Conservation (phyloP, 2,888 invertebrate species). For the Arge pagana region DNA sequence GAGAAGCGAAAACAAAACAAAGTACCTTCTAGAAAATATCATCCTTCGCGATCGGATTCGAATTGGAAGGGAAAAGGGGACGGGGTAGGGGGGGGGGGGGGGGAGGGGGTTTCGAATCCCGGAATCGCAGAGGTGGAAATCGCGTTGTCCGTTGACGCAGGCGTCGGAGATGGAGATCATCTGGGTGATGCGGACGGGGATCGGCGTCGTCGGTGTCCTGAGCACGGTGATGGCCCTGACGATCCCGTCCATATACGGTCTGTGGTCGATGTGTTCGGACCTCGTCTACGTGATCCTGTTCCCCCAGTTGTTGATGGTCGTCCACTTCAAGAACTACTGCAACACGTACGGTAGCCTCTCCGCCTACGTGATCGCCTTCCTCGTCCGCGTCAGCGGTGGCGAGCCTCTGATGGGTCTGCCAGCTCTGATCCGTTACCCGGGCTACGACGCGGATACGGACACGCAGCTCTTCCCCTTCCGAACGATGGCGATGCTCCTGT, state of each 20-base stretch:
- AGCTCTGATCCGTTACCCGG: slow-evolving; percentile 85
- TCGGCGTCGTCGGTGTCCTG: slow-evolving; percentile 88
- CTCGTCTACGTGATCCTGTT: slow-evolving; percentile 98
- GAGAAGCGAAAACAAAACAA: too few relatives aligned
- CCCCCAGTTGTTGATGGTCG: slow-evolving; percentile 96
- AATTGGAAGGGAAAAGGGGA: background rate
- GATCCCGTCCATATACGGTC: slow-evolving; percentile 95
- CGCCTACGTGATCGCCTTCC: slow-evolving; percentile 83
- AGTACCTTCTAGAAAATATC: too few relatives aligned
- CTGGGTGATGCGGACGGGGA: slow-evolving; percentile 92
- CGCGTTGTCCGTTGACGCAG: slow-evolving; percentile 51
- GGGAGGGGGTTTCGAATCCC: background rate
- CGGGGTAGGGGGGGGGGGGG: too few relatives aligned
- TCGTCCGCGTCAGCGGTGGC: slow-evolving; percentile 84
- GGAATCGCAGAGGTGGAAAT: slow-evolving; percentile 9
- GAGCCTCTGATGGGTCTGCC: slow-evolving; percentile 83
- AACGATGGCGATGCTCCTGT: slow-evolving; percentile 91
- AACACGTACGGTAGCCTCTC: slow-evolving; percentile 97
- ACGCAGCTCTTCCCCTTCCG: slow-evolving; percentile 93
- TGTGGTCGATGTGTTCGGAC: slow-evolving; percentile 99
- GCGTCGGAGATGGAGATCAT: slow-evolving; percentile 98
- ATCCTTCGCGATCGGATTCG: background rate
- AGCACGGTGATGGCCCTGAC: slow-evolving; percentile 96
- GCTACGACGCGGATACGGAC: slow-evolving; percentile 69
- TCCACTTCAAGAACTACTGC: slow-evolving; percentile 90